A percentile compares a stretch with the other conserved stretches of the same genome.
These are phyloP conservation scores for Equus przewalskii DNA, from an alignment of 2,113 vertebrate species.

Conservation along the genomic window DNA sequence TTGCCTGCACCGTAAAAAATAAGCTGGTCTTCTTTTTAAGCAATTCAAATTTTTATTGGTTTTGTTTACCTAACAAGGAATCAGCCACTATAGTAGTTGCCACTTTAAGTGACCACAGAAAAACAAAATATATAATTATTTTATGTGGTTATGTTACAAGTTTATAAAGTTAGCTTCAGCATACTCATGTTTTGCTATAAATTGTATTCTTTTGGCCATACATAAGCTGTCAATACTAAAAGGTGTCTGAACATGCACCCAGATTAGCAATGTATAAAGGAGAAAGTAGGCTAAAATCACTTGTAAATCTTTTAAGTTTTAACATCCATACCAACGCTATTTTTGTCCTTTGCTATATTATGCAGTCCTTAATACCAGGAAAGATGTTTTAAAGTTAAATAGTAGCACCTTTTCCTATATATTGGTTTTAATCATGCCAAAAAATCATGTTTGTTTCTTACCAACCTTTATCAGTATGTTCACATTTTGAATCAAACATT, in stretches of 20 bases:
- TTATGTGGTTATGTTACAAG: constrained; percentile 82
- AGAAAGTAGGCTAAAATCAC: constrained; percentile 45
- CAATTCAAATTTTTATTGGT: constrained; percentile 87
- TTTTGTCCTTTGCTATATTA: constrained; percentile 37
- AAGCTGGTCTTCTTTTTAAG: neutral
- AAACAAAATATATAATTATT: constrained; percentile 82
- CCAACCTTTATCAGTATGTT: neutral
- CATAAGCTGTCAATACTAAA: neutral
- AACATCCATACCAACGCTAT: neutral
- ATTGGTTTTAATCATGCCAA: constrained; percentile 53
- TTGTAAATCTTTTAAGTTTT: constrained; percentile 17
- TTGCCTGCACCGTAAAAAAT: neutral
- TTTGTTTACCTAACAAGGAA: constrained; percentile 78
- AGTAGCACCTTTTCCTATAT: constrained; percentile 48
- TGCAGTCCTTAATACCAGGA: neutral
- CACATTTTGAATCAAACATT: constrained; percentile 58
- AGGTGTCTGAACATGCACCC: constrained; percentile 7
- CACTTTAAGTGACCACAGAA: constrained; percentile 80
- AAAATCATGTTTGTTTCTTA: constrained; percentile 35
- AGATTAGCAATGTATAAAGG: constrained; percentile 47
- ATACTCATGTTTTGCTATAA: constrained; percentile 72
- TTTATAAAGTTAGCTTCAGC: constrained; percentile 68
- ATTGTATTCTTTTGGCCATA: neutral
- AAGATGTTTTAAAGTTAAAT: constrained; percentile 39
- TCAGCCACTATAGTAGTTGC: constrained; percentile 69